Evolutionary conservation across 1,140 invertebrate species (phyloP).

Genomic region (Cyrtorhinus lividipennis): DNA sequence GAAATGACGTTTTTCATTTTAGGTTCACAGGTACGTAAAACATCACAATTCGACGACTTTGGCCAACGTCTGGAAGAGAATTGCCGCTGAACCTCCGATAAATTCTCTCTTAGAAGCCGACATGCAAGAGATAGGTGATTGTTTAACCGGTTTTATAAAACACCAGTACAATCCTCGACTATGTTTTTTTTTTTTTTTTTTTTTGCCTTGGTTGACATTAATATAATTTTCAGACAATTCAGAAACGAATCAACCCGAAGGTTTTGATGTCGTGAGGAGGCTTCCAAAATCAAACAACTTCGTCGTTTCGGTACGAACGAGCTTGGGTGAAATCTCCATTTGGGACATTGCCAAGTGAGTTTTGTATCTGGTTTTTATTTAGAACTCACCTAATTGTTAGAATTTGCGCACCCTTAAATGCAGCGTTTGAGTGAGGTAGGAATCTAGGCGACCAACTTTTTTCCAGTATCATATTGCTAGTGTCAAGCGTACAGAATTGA

Average conservation of each 20-base stretch:
- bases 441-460: too few species aligned
- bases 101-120: constrained; percentile 32
- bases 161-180: too few species aligned
- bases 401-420: too few species aligned
- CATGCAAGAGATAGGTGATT: constrained; percentile 24
- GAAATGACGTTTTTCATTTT: too few species aligned
- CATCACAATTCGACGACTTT: constrained; percentile 9
- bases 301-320: constrained; percentile 54
- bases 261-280: constrained; percentile 39
- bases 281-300: constrained; percentile 42
- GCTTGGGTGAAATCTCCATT: constrained; percentile 58
- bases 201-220: too few species aligned
- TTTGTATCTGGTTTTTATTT: too few species aligned
- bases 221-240: not conserved
- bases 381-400: too few species aligned
- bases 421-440: too few species aligned
- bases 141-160: too few species aligned
- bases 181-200: too few species aligned
- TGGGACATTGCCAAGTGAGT: constrained; percentile 54
- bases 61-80: constrained; percentile 13
- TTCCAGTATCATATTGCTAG: too few species aligned
- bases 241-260: not conserved
- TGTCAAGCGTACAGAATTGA: too few species aligned
- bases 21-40: not conserved
- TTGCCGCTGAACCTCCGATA: constrained; percentile 32